Conservation (phyloP, 2,113 vertebrate species). For the Aythya baeri region DNA sequence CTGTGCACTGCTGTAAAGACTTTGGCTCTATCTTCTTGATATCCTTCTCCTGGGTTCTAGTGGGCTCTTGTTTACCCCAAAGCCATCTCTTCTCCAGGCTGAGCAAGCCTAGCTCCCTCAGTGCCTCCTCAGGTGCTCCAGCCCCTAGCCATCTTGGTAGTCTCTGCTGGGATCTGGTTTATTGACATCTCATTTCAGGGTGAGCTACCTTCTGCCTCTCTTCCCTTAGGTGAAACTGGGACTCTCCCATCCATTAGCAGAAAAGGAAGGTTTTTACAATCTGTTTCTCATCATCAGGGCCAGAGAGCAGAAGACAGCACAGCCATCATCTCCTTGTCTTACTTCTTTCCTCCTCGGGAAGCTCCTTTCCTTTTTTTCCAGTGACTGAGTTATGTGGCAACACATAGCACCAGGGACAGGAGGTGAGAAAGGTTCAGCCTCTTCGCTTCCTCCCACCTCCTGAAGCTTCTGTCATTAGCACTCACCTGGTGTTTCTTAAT, state of each 20-base stretch:
- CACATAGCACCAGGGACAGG: neutral
- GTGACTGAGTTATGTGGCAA: neutral
- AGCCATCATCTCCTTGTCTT: neutral
- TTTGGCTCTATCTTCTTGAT: neutral
- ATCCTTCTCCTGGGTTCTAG: neutral
- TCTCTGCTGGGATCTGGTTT: neutral
- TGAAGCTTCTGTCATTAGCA: neutral
- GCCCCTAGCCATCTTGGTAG: neutral
- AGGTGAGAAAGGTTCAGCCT: neutral
- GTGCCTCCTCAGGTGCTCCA: neutral
- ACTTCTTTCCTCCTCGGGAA: neutral
- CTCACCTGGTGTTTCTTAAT: slow-evolving; percentile 18
- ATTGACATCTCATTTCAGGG: neutral
- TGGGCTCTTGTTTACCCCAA: neutral
- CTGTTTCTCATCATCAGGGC: neutral
- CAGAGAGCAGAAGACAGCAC: neutral
- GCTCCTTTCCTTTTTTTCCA: neutral
- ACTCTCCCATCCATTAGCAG: neutral
- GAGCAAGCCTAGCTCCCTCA: neutral
- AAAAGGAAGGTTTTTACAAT: neutral
- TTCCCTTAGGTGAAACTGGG: neutral
- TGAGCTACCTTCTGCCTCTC: neutral
- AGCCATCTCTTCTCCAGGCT: neutral
- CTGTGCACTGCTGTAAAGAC: neutral
- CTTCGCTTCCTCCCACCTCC: neutral